phyloP scores from a whole-genome alignment of 2,888 invertebrate genomes.

The Tuberolachnus salignus region DNA sequence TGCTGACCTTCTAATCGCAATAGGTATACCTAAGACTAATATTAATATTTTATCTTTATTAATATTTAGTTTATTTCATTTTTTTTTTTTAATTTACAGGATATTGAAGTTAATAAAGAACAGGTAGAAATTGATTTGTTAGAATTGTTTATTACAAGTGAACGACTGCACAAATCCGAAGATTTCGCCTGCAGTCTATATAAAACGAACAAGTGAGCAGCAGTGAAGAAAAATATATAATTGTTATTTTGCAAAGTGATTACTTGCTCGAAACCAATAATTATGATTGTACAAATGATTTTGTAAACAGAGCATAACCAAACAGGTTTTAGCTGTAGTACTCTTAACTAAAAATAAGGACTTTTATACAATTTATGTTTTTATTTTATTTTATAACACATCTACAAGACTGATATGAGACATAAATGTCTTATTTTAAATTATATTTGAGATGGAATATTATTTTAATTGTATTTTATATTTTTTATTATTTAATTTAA shows the following conservation, averaged over 20 bases:
- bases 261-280: constrained; percentile 45
- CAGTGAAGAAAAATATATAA: background rate
- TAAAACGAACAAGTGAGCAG: background rate
- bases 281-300: constrained; percentile 41
- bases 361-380: background rate
- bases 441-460: constrained; percentile 22
- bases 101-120: constrained; percentile 22
- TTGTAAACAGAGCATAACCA: constrained; percentile 40
- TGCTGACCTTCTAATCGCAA: constrained; percentile 25
- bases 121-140: constrained; percentile 2
- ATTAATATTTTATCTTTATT: background rate
- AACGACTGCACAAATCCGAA: background rate
- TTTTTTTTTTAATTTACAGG: background rate
- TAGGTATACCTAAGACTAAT: constrained; percentile 25
- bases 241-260: constrained; percentile 13
- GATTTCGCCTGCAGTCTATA: background rate
- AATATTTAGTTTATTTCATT: background rate
- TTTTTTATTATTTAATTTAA: constrained; percentile 6
- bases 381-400: constrained; percentile 10
- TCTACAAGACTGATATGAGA: constrained; percentile 47
- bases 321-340: constrained; percentile 45
- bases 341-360: constrained; percentile 24
- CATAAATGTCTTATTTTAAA: constrained; percentile 31
- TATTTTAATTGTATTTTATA: constrained; percentile 17
- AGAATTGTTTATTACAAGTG: background rate